Percentiles rank a stretch among this genome's conserved stretches.
These are phyloP conservation scores for Chitala chitala DNA, from an alignment of 2,113 vertebrate genomes.

Conservation along the genomic window DNA sequence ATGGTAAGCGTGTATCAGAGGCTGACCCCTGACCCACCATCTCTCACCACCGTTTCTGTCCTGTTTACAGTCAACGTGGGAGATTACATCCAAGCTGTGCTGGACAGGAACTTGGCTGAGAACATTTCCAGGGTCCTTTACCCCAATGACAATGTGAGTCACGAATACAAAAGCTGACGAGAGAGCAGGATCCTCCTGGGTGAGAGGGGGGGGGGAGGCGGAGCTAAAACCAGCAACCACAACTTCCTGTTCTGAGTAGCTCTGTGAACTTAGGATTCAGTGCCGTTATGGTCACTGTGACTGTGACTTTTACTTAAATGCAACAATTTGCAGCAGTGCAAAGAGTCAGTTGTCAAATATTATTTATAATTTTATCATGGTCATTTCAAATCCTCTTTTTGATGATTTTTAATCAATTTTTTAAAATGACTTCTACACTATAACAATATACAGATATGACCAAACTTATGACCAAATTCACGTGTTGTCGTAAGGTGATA, in stretches of 20 bases:
- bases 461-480: no score
- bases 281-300: no score
- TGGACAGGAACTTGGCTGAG: constrained; percentile 83
- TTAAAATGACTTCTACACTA: no score
- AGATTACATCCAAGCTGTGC: constrained; percentile 75
- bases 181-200: not conserved
- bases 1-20: not conserved
- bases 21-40: not conserved
- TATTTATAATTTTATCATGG: no score
- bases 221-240: not conserved
- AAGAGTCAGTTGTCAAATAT: no score
- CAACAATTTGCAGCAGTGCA: no score
- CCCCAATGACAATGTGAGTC: constrained; percentile 80
- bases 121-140: constrained; percentile 84
- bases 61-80: constrained; percentile 70
- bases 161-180: not conserved
- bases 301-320: no score
- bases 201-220: not conserved
- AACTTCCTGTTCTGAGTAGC: not conserved
- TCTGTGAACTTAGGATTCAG: not conserved
- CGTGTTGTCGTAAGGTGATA: no score
- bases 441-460: no score
- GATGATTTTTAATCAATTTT: no score
- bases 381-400: no score
- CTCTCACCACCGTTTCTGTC: constrained; percentile 17